A percentile compares a stretch with the other conserved stretches of the same genome.
These are phyloP conservation scores for Morinoia aosen DNA, from an alignment of 2,888 invertebrate genomes.

Conservation along the genomic window DNA sequence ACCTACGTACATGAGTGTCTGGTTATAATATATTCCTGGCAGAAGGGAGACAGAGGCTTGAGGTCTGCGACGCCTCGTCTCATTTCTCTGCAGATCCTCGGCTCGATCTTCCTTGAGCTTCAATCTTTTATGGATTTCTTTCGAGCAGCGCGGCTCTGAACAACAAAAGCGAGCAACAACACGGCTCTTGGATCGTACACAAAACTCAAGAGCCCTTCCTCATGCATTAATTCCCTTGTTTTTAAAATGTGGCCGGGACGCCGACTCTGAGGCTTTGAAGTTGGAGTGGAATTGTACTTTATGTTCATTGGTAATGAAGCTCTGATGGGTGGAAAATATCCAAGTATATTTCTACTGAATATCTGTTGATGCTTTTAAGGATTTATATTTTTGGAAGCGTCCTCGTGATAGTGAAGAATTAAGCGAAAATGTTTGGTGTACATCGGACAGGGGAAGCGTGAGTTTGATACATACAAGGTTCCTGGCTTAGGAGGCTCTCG, in stretches of 20 bases:
- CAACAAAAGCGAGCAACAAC: not conserved
- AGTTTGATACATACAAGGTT: not conserved
- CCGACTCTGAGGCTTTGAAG: not conserved
- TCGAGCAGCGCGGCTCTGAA: not conserved
- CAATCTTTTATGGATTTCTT: not conserved
- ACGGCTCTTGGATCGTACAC: not conserved
- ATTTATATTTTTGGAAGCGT: not conserved
- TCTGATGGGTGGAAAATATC: not conserved
- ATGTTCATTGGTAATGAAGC: not conserved
- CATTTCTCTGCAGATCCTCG: not conserved
- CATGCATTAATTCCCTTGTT: not conserved
- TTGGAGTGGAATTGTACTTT: not conserved
- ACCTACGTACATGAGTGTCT: too few relatives aligned
- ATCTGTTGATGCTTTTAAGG: too few relatives aligned
- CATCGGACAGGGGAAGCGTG: not conserved
- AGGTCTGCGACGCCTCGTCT: not conserved
- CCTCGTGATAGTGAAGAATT: not conserved
- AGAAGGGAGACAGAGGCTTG: not conserved
- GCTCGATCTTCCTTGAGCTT: not conserved
- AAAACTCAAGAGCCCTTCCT: not conserved
- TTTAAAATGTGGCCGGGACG: not conserved
- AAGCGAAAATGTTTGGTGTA: not conserved
- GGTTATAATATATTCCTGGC: too few relatives aligned
- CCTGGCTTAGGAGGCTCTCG: not conserved
- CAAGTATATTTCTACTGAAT: not conserved